Evolutionary conservation across 2,888 invertebrate genomes (phyloP).

Genomic region (Chironomus tentans): DNA sequence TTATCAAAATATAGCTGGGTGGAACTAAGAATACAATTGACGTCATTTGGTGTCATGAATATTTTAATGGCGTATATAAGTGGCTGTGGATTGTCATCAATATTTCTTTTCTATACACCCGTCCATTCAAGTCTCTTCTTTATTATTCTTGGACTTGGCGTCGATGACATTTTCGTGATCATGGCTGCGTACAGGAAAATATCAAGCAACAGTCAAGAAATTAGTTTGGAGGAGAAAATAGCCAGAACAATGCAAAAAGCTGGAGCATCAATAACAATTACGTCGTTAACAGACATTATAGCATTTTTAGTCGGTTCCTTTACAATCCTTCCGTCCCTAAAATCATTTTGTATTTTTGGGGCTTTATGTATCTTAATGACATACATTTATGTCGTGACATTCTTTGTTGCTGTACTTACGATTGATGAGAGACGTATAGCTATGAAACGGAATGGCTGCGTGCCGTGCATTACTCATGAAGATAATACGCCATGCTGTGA

Average conservation of each 20-base stretch:
- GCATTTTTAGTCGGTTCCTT: conserved; percentile 71
- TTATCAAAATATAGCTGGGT: conserved; percentile 66
- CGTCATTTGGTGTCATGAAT: conserved; percentile 57
- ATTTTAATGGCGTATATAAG: conserved; percentile 65
- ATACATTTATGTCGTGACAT: conserved; percentile 67
- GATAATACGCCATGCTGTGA: conserved; percentile 48
- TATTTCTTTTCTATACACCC: conserved; percentile 66
- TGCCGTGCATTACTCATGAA: conserved; percentile 57
- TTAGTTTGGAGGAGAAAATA: conserved; percentile 53
- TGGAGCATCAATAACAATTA: conserved; percentile 74
- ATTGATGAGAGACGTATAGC: conserved; percentile 59
- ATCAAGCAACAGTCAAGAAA: conserved; percentile 36
- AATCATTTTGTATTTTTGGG: conserved; percentile 75
- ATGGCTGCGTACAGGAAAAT: conserved; percentile 66
- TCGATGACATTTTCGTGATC: conserved; percentile 82
- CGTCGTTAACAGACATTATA: conserved; percentile 71
- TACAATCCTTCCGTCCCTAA: conserved; percentile 68
- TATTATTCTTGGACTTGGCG: conserved; percentile 64
- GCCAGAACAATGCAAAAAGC: conserved; percentile 67
- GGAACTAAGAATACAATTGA: conserved; percentile 59
- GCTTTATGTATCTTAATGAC: conserved; percentile 67
- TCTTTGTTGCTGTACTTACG: conserved; percentile 68
- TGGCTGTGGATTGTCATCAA: conserved; percentile 62
- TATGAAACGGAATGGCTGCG: conserved; percentile 52
- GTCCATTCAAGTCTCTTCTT: conserved; percentile 75